Conservation (phyloP, 2,888 invertebrate species). For the Lysandra coridon region DNA sequence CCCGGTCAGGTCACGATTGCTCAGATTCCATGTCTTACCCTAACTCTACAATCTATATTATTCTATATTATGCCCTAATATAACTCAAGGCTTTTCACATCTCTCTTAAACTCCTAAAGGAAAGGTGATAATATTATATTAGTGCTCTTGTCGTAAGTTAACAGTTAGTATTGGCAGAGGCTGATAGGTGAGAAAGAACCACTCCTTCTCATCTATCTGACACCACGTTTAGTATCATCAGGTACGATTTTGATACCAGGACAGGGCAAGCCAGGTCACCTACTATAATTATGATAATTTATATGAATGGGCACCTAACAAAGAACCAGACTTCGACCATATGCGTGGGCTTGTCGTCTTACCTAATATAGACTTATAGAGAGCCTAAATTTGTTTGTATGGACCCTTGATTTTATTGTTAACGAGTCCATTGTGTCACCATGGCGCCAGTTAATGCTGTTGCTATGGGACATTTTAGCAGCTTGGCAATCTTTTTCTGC, state of each 20-base stretch:
- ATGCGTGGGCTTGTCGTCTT: constrained; percentile 2
- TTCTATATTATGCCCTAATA: not conserved
- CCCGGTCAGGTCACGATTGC: not conserved
- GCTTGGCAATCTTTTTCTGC: too few species aligned
- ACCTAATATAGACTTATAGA: not conserved
- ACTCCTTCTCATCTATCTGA: not conserved
- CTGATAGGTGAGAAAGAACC: too few species aligned
- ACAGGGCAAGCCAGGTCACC: not conserved
- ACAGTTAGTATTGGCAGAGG: too few species aligned
- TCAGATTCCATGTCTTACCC: not conserved
- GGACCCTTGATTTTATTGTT: constrained; percentile 14
- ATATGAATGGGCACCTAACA: not conserved
- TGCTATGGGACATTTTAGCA: not conserved
- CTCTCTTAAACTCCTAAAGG: not conserved
- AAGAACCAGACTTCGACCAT: not conserved
- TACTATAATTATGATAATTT: constrained; percentile 1
- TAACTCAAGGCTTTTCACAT: not conserved
- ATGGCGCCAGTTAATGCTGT: not conserved
- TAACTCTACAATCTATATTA: not conserved
- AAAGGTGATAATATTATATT: not conserved
- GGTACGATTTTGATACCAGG: too few species aligned
- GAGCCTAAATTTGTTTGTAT: constrained; percentile 1
- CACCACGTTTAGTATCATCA: too few species aligned
- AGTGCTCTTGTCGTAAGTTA: not conserved
- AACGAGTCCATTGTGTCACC: not conserved